Base-by-base conservation (phyloP, 2,797 vertebrate genomes). In the Graptemys geographica region DNA sequence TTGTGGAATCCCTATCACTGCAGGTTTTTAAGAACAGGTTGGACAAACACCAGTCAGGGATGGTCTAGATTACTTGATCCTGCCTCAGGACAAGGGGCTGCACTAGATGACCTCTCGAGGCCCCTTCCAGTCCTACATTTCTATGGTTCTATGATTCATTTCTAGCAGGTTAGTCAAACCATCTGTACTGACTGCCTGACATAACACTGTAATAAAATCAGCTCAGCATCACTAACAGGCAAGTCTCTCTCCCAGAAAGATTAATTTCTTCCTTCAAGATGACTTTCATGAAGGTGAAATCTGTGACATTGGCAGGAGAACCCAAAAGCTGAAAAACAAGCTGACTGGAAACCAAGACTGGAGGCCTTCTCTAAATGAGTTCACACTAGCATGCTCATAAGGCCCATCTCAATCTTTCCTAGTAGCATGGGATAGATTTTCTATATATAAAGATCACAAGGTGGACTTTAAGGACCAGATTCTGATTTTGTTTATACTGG, bases 241-340 rank as follows among this genome's bases (percentile, higher is more conserved):
- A 96, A 95, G 2, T 37, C 11, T 87, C 80, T 87, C 5, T 80
- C 19, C 4, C n/a, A 89, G 65, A 90, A 84, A 93, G 51, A 88
- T 89, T 90, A 83, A 87, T 95, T 94, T 97, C 5, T 96, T 72
- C 88, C 93, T 81, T 90, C 65, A 83, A 56, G 81, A 91, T 65
- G 27, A 65, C 44, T 94, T 92, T 92, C 82, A 92, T 83, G 59
- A 94, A 88, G 83, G 92, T 97, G 90, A 96, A 96, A 94, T 94
- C 86, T 87, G 47, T 79, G 4, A 62, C 92, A 78, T 25, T 93
- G 81, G 69, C 93, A 95, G 85, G 51, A 95, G 84, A 51, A 94
- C 18, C 11, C 41, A 0, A 1, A 91, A 88, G 59, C 59, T 96
- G 65, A 94, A 89, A 95, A 91, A 53, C 55, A 97, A 90, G 23